Evolutionary conservation across 2,113 vertebrate species (phyloP).

Genomic region (Aldabrachelys gigantea): DNA sequence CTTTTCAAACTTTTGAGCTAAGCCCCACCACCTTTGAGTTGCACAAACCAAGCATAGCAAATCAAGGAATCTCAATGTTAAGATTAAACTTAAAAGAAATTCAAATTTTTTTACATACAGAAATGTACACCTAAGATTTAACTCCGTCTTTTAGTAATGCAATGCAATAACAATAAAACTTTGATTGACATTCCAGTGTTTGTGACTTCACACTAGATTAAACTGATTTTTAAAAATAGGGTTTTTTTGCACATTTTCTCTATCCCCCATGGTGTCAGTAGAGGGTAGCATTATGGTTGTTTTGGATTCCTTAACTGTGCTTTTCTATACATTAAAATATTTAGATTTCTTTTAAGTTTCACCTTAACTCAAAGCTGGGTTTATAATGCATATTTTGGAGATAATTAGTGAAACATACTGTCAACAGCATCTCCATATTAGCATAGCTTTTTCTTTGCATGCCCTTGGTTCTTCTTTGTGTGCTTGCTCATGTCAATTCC

Average conservation of each 20-base stretch:
- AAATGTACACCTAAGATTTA: neutral
- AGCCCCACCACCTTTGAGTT: too few relatives aligned
- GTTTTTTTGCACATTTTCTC: neutral
- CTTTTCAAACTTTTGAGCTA: too few relatives aligned
- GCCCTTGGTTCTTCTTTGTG: neutral
- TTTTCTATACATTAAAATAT: neutral
- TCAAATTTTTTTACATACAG: neutral
- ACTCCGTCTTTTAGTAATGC: neutral
- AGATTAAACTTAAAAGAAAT: neutral
- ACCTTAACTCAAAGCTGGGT: too few relatives aligned
- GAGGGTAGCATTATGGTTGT: rapidly evolving
- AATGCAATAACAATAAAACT: neutral
- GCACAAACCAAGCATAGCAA: too few relatives aligned
- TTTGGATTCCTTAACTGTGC: neutral
- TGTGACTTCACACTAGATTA: neutral
- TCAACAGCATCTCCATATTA: neutral
- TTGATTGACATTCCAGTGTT: neutral
- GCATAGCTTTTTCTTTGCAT: neutral
- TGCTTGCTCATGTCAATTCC: too few relatives aligned
- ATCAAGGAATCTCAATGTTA: neutral
- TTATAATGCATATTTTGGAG: neutral
- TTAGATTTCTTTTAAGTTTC: too few relatives aligned
- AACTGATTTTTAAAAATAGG: neutral
- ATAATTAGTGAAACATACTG: neutral
- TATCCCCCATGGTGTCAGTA: neutral